These are phyloP conservation scores for Orchesella cincta DNA, from an alignment of 1,140 invertebrate genomes.

Conservation along the genomic window DNA sequence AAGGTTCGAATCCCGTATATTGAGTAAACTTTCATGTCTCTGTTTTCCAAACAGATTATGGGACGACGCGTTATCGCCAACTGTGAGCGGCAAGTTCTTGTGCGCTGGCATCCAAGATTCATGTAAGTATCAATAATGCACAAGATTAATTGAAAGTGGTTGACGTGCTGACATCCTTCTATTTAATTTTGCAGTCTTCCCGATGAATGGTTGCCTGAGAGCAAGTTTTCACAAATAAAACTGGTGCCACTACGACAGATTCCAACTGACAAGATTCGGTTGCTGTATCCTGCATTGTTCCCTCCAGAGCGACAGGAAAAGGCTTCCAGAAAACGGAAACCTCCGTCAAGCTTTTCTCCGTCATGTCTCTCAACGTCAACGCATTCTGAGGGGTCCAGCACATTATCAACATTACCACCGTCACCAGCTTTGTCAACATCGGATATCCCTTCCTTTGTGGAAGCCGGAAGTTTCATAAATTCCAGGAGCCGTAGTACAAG, in stretches of 20 bases:
- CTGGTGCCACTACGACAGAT: conserved; percentile 61
- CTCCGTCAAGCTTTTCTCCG: neutral
- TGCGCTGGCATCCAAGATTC: conserved; percentile 69
- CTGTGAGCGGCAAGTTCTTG: conserved; percentile 64
- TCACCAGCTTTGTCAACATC: neutral
- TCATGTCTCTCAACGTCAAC: conserved; percentile 10
- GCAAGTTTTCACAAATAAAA: conserved; percentile 61
- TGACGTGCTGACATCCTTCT: too few species aligned
- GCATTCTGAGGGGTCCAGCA: neutral
- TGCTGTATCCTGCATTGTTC: conserved; percentile 46
- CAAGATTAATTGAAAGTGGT: neutral
- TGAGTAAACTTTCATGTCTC: neutral
- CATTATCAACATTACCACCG: neutral
- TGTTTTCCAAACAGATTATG: conserved; percentile 59
- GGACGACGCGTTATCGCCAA: conserved; percentile 65
- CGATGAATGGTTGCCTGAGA: conserved; percentile 66
- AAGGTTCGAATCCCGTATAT: too few species aligned
- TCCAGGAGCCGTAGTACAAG: conserved; percentile 14
- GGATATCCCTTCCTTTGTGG: neutral
- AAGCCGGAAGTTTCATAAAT: neutral
- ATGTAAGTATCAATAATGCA: conserved; percentile 63
- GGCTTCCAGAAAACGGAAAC: conserved; percentile 44
- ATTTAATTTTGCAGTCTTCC: conserved; percentile 59
- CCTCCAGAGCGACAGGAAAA: conserved; percentile 45
- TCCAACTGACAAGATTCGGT: conserved; percentile 52